These are phyloP conservation scores for Eilema depressum DNA, from an alignment of 2,888 invertebrate genomes.

Conservation along the genomic window DNA sequence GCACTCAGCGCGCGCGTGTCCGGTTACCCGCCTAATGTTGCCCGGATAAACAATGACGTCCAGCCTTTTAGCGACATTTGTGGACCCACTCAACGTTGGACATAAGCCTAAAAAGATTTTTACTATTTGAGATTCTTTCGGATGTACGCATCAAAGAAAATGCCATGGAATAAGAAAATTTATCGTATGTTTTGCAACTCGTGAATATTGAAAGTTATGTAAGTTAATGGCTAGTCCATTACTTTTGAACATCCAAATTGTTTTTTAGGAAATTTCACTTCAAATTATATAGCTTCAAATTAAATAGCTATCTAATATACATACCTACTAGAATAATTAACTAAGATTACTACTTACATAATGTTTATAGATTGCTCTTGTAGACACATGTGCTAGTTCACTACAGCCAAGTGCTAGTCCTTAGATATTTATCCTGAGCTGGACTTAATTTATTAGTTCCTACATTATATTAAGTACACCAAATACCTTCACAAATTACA, in stretches of 20 bases:
- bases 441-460: background rate
- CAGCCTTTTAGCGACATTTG: slow-evolving; percentile 87
- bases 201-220: slow-evolving; percentile 7
- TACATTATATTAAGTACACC: background rate
- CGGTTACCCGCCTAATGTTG: slow-evolving; percentile 87
- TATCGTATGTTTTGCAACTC: slow-evolving; percentile 40
- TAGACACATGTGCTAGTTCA: background rate
- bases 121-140: slow-evolving; percentile 80
- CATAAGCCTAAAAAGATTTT: slow-evolving; percentile 86
- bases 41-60: slow-evolving; percentile 87
- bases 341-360: too few relatives aligned
- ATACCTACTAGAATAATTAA: background rate
- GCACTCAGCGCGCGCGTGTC: slow-evolving; percentile 86
- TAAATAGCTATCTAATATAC: too few relatives aligned
- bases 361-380: too few relatives aligned
- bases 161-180: slow-evolving; percentile 43
- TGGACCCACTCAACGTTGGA: slow-evolving; percentile 86
- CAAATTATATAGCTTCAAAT: background rate
- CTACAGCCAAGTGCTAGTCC: background rate
- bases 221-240: background rate
- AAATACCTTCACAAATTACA: background rate
- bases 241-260: too few relatives aligned
- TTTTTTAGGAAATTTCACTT: background rate
- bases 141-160: slow-evolving; percentile 66
- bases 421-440: background rate